Conservation (phyloP, 2,113 vertebrate species). For the cattle (Bos taurus) region ARS-UCD2.0 NC_037328.1:20962501-20963000, state of each 20-base stretch:
- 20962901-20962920: conserved; percentile 45
- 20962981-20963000: not conserved
- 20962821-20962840: not conserved
- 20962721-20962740: not conserved
- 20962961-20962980: not conserved
- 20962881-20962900: not conserved
- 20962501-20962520: not conserved
- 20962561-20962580: not conserved
- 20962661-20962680: not conserved
- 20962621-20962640: not conserved
- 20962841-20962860: not conserved
- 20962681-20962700: not conserved
- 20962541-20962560: not conserved
- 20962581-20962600: not conserved
- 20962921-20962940: conserved; percentile 74
- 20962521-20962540: not conserved
- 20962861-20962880: not conserved
- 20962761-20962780: not conserved
- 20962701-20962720: not conserved
- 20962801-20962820: not conserved
- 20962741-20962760: not conserved
- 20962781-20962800: not conserved
- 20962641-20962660: not conserved
- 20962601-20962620: not conserved
- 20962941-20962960: conserved; percentile 28